phyloP scores from a whole-genome alignment of 2,888 invertebrate species.

The Rhorus exstirpatorius region DNA sequence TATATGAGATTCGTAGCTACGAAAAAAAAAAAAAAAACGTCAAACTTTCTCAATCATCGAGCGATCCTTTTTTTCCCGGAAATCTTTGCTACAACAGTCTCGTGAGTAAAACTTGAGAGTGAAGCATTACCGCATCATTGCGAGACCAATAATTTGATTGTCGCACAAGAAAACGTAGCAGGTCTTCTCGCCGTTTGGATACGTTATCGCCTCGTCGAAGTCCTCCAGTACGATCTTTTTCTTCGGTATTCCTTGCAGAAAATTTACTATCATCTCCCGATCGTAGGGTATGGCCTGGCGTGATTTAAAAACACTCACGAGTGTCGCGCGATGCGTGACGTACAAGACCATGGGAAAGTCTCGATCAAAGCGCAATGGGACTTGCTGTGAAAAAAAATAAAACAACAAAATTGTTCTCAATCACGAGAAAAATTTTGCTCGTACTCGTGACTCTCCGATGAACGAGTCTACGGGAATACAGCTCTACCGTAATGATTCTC shows the following conservation, averaged over 20 bases:
- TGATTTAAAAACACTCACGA: conserved; percentile 74
- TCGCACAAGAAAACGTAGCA: conserved; percentile 85
- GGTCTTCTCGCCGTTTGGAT: conserved; percentile 78
- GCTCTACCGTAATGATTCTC: too few relatives aligned
- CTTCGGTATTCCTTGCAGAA: conserved; percentile 75
- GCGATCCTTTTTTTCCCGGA: too few relatives aligned
- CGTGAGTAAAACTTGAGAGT: neutral
- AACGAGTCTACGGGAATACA: too few relatives aligned
- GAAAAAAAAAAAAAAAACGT: conserved; percentile 14
- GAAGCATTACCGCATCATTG: conserved; percentile 86
- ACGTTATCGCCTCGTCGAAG: conserved; percentile 74
- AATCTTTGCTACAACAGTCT: too few relatives aligned
- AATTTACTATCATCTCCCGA: conserved; percentile 64
- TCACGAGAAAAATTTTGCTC: neutral
- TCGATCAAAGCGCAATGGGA: conserved; percentile 81
- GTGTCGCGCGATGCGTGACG: conserved; percentile 84
- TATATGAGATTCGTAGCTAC: conserved; percentile 45
- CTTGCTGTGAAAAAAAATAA: conserved; percentile 76
- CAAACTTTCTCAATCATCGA: neutral
- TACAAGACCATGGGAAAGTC: conserved; percentile 86
- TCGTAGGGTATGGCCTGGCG: conserved; percentile 77
- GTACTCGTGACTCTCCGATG: too few relatives aligned
- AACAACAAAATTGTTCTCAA: neutral
- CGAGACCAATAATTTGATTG: conserved; percentile 86
- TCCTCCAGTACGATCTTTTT: conserved; percentile 70